Conservation (phyloP, 2,113 vertebrate genomes). For the Dromiciops gliroides region DNA sequence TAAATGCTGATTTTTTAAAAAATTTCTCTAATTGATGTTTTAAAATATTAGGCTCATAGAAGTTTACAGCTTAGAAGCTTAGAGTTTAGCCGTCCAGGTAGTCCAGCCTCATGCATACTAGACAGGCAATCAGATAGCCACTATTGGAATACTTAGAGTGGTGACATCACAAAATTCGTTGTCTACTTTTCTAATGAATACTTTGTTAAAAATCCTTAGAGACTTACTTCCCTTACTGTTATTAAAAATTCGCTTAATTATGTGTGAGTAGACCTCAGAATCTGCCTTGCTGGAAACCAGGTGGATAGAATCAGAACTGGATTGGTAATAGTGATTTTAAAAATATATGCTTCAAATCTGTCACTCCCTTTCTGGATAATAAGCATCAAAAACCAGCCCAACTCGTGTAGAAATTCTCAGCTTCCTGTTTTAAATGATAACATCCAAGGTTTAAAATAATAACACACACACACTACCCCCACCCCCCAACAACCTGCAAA, state of each 20-base stretch:
- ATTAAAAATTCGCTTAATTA: neutral
- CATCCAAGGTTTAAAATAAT: neutral
- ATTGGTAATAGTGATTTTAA: neutral
- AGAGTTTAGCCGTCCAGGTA: neutral
- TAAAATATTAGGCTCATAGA: neutral
- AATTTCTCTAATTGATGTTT: neutral
- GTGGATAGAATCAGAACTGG: neutral
- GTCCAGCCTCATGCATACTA: neutral
- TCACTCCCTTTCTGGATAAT: neutral
- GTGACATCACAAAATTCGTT: neutral
- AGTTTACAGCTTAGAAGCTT: neutral
- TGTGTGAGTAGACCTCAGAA: neutral
- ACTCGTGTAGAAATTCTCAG: neutral
- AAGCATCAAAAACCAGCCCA: neutral
- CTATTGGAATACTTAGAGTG: neutral
- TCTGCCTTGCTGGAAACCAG: neutral
- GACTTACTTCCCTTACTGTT: neutral
- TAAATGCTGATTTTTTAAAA: neutral
- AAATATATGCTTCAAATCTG: neutral
- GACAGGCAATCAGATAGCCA: neutral
- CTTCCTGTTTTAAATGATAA: neutral
- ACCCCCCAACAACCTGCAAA: neutral
- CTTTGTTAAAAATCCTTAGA: neutral
- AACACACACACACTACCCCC: too few species aligned
- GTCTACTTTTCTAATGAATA: neutral